These are phyloP conservation scores for Scarus forsteni DNA, from an alignment of 2,797 vertebrate genomes.

Conservation along the genomic window DNA sequence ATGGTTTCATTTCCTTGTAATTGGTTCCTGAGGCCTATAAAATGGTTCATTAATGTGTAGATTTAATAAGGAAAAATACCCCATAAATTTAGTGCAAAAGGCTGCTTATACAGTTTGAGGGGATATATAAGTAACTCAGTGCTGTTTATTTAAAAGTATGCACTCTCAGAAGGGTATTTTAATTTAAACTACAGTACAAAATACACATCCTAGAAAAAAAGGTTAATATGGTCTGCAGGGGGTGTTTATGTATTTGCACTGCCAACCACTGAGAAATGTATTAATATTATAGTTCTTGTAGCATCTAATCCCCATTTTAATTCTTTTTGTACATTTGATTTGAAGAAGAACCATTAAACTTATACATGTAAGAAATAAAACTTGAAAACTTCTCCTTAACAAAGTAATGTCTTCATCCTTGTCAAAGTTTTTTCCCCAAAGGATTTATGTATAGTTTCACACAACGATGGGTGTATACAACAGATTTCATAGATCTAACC, in stretches of 20 bases:
- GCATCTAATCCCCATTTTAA: background rate
- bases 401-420: background rate
- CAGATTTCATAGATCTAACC: conserved; percentile 14
- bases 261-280: background rate
- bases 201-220: background rate
- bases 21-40: conserved; percentile 59
- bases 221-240: background rate
- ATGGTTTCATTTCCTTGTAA: conserved; percentile 64
- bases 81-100: conserved; percentile 57
- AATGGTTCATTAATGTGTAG: conserved; percentile 69
- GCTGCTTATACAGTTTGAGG: conserved; percentile 29
- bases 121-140: conserved; percentile 37
- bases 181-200: conserved; percentile 5
- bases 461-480: background rate
- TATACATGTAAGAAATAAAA: background rate
- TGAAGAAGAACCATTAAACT: conserved; percentile 6
- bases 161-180: conserved; percentile 11
- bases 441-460: background rate
- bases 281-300: background rate
- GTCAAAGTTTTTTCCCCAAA: background rate
- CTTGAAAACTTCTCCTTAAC: background rate
- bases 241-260: background rate
- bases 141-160: conserved; percentile 25
- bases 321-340: background rate
- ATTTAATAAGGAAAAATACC: conserved; percentile 57